Conservation (phyloP, 92 coral and sea anemone species). For the Blastomussa wellsi region DNA sequence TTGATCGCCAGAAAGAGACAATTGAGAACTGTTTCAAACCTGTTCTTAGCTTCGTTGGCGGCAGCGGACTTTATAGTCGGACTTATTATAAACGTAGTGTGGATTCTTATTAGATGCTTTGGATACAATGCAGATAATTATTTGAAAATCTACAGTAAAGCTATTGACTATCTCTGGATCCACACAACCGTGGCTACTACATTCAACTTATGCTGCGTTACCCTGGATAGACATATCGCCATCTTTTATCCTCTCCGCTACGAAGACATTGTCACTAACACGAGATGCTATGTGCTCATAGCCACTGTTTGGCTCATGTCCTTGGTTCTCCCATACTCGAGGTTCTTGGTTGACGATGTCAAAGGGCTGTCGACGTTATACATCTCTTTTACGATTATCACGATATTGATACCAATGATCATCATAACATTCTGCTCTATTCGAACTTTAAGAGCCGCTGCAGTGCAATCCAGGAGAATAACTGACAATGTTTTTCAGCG, state of each 20-base stretch:
- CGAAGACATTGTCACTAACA: constrained; percentile 4
- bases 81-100: constrained; percentile 11
- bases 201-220: constrained; percentile 15
- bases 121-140: not conserved
- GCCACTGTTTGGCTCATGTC: constrained; percentile 11
- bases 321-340: constrained; percentile 1
- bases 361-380: not conserved
- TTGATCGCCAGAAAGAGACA: not conserved
- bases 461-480: not conserved
- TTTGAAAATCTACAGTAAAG: not conserved
- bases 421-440: not conserved
- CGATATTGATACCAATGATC: constrained; percentile 11
- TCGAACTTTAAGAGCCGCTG: constrained; percentile 7
- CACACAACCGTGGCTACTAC: constrained; percentile 25
- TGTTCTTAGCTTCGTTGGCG: constrained; percentile 3
- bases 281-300: constrained; percentile 3
- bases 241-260: constrained; percentile 11
- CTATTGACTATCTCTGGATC: constrained; percentile 13
- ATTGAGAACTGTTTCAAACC: not conserved
- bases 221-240: constrained; percentile 4
- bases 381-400: constrained; percentile 10
- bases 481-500: not conserved
- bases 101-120: not conserved
- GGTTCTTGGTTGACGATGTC: not conserved
- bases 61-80: constrained; percentile 6